These are phyloP conservation scores for Bombus sibiricus DNA, from an alignment of 1,140 invertebrate genomes.

Conservation along the genomic window DNA sequence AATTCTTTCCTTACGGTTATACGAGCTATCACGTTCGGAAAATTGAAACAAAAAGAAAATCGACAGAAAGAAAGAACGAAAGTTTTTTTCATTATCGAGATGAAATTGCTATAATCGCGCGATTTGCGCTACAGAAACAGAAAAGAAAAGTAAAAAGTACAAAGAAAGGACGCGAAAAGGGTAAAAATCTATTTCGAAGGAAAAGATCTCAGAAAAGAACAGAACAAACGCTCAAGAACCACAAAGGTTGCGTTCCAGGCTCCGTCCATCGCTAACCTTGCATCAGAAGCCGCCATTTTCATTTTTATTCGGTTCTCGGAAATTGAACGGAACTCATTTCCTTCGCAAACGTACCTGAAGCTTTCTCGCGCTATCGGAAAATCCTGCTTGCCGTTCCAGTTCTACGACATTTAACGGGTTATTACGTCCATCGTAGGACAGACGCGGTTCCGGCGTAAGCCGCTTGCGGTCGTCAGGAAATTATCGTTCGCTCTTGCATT, in stretches of 20 bases:
- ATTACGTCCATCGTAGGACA: background rate
- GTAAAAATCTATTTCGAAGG: background rate
- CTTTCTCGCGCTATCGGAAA: background rate
- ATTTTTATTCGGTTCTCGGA: constrained; percentile 41
- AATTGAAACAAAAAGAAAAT: too few species aligned
- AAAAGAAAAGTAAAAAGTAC: fast-evolving
- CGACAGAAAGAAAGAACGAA: too few species aligned
- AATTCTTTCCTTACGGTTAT: background rate
- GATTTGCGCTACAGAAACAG: too few species aligned
- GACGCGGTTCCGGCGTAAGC: background rate
- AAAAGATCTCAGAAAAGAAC: background rate
- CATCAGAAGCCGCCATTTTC: background rate
- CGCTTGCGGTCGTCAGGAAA: background rate
- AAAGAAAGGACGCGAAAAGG: background rate
- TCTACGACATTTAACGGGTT: constrained; percentile 1
- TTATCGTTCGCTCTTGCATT: background rate
- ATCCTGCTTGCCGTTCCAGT: background rate
- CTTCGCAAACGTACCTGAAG: background rate
- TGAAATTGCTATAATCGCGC: background rate
- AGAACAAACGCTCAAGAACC: background rate
- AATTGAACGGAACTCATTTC: constrained; percentile 52
- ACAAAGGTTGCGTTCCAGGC: background rate
- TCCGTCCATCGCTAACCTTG: too few species aligned
- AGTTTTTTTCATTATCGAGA: too few species aligned
- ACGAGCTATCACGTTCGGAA: too few species aligned